Conservation (phyloP, 2,113 vertebrate species). For the Platycercus adscitus region DNA sequence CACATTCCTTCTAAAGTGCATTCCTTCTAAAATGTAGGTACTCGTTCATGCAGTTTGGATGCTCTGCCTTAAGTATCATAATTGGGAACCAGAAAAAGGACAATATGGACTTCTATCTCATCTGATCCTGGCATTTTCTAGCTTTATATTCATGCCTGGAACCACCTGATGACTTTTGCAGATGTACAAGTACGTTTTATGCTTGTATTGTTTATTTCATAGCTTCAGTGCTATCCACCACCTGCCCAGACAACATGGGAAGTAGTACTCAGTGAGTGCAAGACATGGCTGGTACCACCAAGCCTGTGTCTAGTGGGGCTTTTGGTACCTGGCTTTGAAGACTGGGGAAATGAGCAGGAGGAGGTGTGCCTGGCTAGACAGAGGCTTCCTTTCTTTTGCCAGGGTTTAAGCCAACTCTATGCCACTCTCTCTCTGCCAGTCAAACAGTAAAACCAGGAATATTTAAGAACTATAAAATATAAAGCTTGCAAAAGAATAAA, state of each 20-base stretch:
- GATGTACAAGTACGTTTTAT: not conserved
- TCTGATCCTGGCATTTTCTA: not conserved
- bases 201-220: not conserved
- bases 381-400: not conserved
- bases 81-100: not conserved
- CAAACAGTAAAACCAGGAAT: not conserved
- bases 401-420: not conserved
- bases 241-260: not conserved
- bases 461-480: not conserved
- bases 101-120: not conserved
- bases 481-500: not conserved
- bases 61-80: not conserved
- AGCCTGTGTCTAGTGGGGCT: not conserved
- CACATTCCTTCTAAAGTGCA: not conserved
- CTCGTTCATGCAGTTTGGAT: not conserved
- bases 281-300: not conserved
- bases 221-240: not conserved
- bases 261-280: rapidly evolving
- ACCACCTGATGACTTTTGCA: not conserved
- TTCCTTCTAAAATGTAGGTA: not conserved
- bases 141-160: not conserved
- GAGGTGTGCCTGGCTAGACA: not conserved
- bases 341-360: not conserved
- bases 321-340: not conserved
- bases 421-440: not conserved